Base-by-base conservation (phyloP, 1,140 invertebrate species). In the Lepidurus packardi region DNA sequence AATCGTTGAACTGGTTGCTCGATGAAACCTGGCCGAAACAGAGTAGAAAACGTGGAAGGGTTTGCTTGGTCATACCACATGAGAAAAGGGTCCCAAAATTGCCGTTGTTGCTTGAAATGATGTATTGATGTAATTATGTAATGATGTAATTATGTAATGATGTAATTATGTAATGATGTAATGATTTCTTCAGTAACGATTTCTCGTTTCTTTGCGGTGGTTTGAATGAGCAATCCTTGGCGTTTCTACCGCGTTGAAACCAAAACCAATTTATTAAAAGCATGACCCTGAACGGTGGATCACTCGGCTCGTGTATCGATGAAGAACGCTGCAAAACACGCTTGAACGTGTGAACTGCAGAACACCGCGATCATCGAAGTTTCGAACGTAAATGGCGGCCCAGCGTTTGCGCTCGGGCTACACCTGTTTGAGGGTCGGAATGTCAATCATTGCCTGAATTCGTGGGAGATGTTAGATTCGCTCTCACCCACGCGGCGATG, bases 311-410 rank as follows among this genome's bases (percentile, higher is more conserved):
- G 88, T 88, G 89, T 85, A 86, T 91, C 90, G 90, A 92, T 92
- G 91, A 92, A 92, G 89, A 92, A 90, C 90, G 90, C 90, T 91
- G 86, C 85, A 81, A 92, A 90, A 86, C 91, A 90, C 90, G 90
- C 87, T 88, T 89, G 87, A 86, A 88, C 88, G 87, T 91, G 90
- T 90, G 89, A 92, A 92, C 89, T 92, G 91, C 91, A 92, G 90
- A 87, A 91, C 89, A 90, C 88, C 89, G n/a, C 84, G 90, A 92
- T 89, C 90, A 91, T 90, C 89, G 90, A 91, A 87, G 88, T 88
- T 90, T 92, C 88, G 90, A 92, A 92, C 90, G 91, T 90, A 91
- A 86, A 91, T 91, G 88, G 90, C 89, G 84, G 84, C 87, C 85
- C 84, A 82, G 86, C 84, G 9, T 81, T 82, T 81, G 85, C 83